Evolutionary conservation across 2,113 vertebrate species (phyloP).

Genomic region (Percopsis transmontana): DNA sequence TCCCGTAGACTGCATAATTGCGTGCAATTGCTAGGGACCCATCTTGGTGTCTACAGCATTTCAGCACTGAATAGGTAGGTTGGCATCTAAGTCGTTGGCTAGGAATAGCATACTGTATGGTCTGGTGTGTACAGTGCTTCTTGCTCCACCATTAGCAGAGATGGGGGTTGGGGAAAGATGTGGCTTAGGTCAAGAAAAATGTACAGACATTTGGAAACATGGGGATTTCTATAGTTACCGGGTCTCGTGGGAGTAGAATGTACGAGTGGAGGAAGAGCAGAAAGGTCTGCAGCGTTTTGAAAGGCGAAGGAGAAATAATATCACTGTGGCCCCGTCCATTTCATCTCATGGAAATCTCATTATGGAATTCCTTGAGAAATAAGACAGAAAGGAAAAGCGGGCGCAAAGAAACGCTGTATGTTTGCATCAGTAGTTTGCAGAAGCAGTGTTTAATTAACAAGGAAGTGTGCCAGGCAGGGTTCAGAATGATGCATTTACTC

Average conservation of each 20-base stretch:
- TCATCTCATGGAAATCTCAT: slow-evolving; percentile 26
- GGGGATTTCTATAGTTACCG: slow-evolving; percentile 18
- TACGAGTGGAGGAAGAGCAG: background rate
- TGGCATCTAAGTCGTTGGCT: slow-evolving; percentile 67
- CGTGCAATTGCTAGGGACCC: slow-evolving; percentile 26
- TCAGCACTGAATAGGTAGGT: slow-evolving; percentile 53
- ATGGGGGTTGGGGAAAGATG: slow-evolving; percentile 41
- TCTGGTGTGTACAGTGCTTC: slow-evolving; percentile 53
- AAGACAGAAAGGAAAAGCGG: too few species aligned
- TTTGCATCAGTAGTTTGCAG: slow-evolving; percentile 14
- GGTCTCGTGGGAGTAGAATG: slow-evolving; percentile 3
- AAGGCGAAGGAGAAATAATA: background rate
- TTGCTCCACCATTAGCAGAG: slow-evolving; percentile 58
- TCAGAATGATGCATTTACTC: slow-evolving; percentile 14
- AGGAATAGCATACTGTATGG: slow-evolving; percentile 73
- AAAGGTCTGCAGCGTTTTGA: slow-evolving; percentile 6
- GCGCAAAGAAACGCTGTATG: too few species aligned
- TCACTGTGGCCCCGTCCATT: slow-evolving; percentile 6
- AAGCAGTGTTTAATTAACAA: slow-evolving; percentile 35
- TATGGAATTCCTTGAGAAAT: slow-evolving; percentile 24
- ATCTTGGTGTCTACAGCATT: slow-evolving; percentile 54
- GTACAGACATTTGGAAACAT: slow-evolving; percentile 22
- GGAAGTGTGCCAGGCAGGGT: slow-evolving; percentile 10
- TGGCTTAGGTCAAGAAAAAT: slow-evolving; percentile 28
- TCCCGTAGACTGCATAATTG: background rate